Evolutionary conservation across 2,113 vertebrate species (phyloP), one percentile per base, ranked within the genome.

Genomic region (Paramormyrops kingsleyae): DNA sequence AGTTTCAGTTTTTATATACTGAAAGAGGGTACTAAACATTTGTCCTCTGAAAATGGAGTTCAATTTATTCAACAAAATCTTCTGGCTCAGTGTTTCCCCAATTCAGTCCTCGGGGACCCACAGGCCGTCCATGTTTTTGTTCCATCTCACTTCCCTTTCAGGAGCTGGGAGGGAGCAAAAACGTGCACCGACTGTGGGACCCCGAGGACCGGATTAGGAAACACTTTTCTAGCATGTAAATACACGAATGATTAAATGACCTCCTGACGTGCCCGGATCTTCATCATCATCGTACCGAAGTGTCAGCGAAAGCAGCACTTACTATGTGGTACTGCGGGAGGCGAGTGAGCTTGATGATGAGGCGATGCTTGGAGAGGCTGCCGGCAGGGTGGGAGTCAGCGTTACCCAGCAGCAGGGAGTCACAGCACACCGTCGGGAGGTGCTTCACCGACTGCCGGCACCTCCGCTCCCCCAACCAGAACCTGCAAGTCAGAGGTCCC

Each of bases 241-340:
- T 4, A 66, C n/a, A 12, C 10, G 1, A 13, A 13, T 66, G n/a
- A 27, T 13, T 12, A 66, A 12, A 66, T 13, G 62, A 70, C 62
- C 62, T 70, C 10, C 74, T 7, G 74, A 80, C 74, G 8, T 21
- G 13, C 0, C 31, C 4, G 27, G 27, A 70, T 35, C 10, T 70
- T 4, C 3, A 15, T 31, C 27, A 35, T 74, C 66, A 5, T 74
- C 31, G 4, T 19, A 3, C 35, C 15, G 1, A 19, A 7, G 35
- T 31, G 10, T 13, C 31, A 31, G 62, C 10, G 9, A 31, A 5
- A 31, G 74, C 74, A 17, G 13, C 35, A 97, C 98, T 98, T 95
- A 99, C 98, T 94, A 99, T 98, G 93, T 99, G 98, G 93, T 99
- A 98, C 89, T 99, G 98, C 1, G 98, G 98, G 90, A 99, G 97